Evolutionary conservation across 2,797 vertebrate genomes (phyloP).

Genomic region (Lemur catta): DNA sequence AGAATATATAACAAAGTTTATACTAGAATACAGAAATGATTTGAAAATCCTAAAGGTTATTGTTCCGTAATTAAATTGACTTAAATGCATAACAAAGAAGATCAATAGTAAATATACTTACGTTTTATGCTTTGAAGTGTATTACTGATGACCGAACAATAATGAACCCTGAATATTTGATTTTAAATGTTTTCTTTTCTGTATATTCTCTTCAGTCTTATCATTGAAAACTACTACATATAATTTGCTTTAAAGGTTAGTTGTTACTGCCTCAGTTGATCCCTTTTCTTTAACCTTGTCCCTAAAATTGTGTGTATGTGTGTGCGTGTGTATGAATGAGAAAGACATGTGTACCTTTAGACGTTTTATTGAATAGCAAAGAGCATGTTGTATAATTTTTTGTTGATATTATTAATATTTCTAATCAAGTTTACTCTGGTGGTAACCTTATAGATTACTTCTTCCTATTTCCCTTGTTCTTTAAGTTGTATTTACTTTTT

Average conservation of each 20-base stretch:
- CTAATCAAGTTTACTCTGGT: not conserved
- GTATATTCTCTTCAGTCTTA: not conserved
- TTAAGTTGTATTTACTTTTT: not conserved
- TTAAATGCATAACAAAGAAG: constrained; percentile 16
- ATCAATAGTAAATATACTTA: not conserved
- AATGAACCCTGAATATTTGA: not conserved
- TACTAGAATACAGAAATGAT: not conserved
- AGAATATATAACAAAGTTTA: not conserved
- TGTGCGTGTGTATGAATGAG: not conserved
- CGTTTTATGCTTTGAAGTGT: constrained; percentile 24
- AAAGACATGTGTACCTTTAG: not conserved
- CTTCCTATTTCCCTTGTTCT: not conserved
- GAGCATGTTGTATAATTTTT: not conserved
- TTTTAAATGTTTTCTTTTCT: constrained; percentile 34
- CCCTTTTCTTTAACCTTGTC: not conserved
- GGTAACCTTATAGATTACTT: not conserved
- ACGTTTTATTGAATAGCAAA: not conserved
- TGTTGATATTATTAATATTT: not conserved
- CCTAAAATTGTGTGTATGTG: not conserved
- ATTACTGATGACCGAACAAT: not conserved
- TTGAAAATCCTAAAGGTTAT: not conserved
- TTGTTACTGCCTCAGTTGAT: constrained; percentile 17
- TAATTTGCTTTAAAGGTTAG: constrained; percentile 21
- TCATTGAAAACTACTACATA: not conserved
- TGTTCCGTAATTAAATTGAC: not conserved